phyloP scores from a whole-genome alignment of 2,113 vertebrate species.

The Todiramphus chloris region DNA sequence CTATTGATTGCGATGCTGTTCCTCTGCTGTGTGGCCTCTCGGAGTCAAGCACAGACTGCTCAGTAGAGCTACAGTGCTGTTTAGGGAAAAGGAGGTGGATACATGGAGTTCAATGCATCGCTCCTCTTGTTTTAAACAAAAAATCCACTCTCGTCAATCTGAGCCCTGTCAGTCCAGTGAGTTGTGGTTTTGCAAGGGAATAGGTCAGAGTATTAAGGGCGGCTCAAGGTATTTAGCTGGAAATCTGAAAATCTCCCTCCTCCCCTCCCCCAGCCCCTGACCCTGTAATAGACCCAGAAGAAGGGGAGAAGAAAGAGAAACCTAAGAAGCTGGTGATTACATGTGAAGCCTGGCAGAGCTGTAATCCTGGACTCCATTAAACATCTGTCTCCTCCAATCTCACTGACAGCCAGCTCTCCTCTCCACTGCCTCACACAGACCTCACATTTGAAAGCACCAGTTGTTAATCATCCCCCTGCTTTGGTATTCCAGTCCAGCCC shows the following conservation, averaged over 20 bases:
- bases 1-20: neutral
- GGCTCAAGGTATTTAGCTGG: conserved; percentile 24
- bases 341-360: conserved; percentile 21
- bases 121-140: neutral
- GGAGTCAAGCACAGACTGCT: neutral
- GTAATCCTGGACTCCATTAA: conserved; percentile 60
- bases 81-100: neutral
- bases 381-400: conserved; percentile 65
- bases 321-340: conserved; percentile 42
- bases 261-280: neutral
- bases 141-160: neutral
- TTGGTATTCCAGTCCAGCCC: neutral
- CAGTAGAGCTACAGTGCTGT: neutral
- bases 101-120: neutral
- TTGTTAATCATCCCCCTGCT: neutral
- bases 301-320: conserved; percentile 3
- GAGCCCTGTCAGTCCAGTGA: neutral
- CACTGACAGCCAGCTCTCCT: conserved; percentile 29
- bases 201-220: conserved; percentile 3
- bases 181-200: neutral
- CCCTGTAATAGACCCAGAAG: conserved; percentile 16
- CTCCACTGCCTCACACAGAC: neutral
- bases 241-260: conserved; percentile 25
- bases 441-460: neutral
- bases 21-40: neutral